Conservation (phyloP, 1,140 invertebrate genomes). For the Scaptomyza montana region DNA sequence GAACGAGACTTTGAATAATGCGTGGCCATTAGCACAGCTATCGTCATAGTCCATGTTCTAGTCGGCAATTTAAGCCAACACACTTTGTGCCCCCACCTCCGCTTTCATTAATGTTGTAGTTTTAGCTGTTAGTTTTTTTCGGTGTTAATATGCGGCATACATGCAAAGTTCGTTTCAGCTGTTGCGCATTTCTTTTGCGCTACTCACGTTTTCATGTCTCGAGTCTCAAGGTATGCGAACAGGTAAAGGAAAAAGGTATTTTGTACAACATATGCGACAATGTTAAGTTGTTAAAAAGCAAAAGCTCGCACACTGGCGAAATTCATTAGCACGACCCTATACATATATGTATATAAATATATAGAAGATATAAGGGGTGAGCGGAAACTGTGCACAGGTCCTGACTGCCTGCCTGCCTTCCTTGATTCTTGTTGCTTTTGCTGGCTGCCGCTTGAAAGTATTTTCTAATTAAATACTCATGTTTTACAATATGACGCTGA, state of each 20-base stretch:
- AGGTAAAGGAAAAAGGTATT: conserved; percentile 72
- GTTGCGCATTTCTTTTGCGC: conserved; percentile 32
- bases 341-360: too few species aligned
- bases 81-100: conserved; percentile 30
- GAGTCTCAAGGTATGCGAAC: not conserved
- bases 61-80: conserved; percentile 70
- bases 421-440: not conserved
- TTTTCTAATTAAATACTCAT: conserved; percentile 83
- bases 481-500: conserved; percentile 83
- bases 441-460: conserved; percentile 58
- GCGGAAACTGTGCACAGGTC: conserved; percentile 27
- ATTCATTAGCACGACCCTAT: conserved; percentile 66
- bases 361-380: conserved; percentile 2
- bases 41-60: conserved; percentile 48
- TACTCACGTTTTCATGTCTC: not conserved
- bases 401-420: not conserved
- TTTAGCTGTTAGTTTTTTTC: conserved; percentile 70
- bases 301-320: conserved; percentile 56
- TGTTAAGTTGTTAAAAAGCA: conserved; percentile 78
- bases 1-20: conserved; percentile 78
- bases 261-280: conserved; percentile 71
- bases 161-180: conserved; percentile 68
- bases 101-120: conserved; percentile 16
- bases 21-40: conserved; percentile 76
- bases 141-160: conserved; percentile 77